Base-by-base conservation (phyloP, 2,888 invertebrate species). In the Sphinx pinastri region DNA sequence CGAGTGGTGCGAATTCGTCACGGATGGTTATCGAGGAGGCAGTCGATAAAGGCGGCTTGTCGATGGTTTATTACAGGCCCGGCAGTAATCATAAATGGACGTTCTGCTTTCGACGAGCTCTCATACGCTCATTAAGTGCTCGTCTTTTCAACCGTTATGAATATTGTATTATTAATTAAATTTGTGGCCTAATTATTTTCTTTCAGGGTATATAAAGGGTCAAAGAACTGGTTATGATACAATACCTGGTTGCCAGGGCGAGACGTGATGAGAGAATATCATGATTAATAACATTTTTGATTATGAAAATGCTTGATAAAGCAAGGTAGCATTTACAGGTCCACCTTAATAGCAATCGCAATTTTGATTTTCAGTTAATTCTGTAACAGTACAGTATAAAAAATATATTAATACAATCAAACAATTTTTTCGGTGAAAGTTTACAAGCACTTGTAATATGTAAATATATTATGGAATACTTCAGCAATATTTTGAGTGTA, bases 1-100 rank as follows among this genome's bases (percentile, higher is more conserved):
- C 49, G 87, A 89, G 88, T 90, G 91, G 88, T 90, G 92, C 89
- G 84, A 92, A 93, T 93, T 93, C 92, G 93, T 93, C 93, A 92
- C 92, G 93, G 92, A 88, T 91, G 90, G 89, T 93, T 94, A 93
- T 93, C 93, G 91, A 86, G 85, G 81, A 88, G 85, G 88, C 91
- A 88, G 83, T 85, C 90, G 92, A 92, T 93, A 92, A 91, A 92
- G 87, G 88, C 89, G 86, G 88, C 86, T 79, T 88, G 89, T 87
- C 88, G 89, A 92, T 90, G 85, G 91, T 90, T 92, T 91, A 91
- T 91, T 91, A 90, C 87, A 85, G 88, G 86, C 82, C 82, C 80
- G 82, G 75, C 79, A 79, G 88, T 88, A 88, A 91, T 90, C 88
- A 87, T 84, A 84, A 84, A 81, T 82, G 81, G 82, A 81, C 82